Base-by-base conservation (phyloP, 92 coral and sea anemone species). In the Porites lobata region DNA sequence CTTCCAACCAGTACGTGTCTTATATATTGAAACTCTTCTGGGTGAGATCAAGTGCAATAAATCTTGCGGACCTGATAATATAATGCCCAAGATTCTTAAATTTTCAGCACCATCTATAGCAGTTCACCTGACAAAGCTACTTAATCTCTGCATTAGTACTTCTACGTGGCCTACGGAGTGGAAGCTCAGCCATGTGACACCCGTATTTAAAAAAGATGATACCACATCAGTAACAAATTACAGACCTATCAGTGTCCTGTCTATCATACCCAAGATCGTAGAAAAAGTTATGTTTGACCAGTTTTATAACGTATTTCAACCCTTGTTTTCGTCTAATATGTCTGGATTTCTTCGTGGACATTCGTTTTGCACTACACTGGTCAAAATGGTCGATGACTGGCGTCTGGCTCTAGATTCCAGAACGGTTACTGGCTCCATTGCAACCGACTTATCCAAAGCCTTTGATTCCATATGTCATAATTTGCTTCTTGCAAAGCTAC, bases 271-370 rank as follows among this genome's bases (percentile, higher is more conserved):
- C 43, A 21, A 78, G 69, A 10, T 66, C 8, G 13, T 76, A 24
- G 89, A 77, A 21, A 86, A 80, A 57, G 78, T 86, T n/a, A 69
- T 63, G 61, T 86, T 21, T 79, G 86, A 86, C 12, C 90, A 86
- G 69, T 43, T 86, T 17, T 85, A 57, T n/a, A 7, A 6, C 26
- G 18, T 32, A 32, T 32, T 32, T 32, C 43, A 32, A 32, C 43
- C 43, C 43, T 32, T 32, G 5, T 32, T 32, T 32, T 32, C 43
- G 43, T 32, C 43, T 32, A 32, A 32, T 32, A 32, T 32, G 43
- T 32, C 43, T 32, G 5, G 43, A 32, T 32, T 32, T 32, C 43
- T 3, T 32, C 43, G 43, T 32, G 43, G 43, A 32, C 43, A 90
- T 22, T 79, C 90, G 6, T 70, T 80, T 54, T 53, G 43, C 58